Percentiles rank a stretch among this genome's conserved stretches.
phyloP scores from a whole-genome alignment of 2,797 vertebrate genomes.

The Phoxinus dragarum region DNA sequence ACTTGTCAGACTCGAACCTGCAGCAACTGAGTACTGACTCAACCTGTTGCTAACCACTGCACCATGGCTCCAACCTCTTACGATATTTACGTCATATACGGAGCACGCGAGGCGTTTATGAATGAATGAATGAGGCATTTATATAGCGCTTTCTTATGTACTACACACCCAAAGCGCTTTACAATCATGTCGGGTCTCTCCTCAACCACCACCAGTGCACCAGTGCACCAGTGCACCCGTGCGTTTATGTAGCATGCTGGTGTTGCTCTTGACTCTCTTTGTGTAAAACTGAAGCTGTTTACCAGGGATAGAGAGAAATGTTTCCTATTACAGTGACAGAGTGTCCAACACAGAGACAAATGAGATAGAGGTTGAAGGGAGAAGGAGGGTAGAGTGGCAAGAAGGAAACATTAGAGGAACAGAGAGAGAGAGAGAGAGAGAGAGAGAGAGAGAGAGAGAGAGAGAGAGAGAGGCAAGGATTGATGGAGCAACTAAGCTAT shows the following conservation, averaged over 20 bases:
- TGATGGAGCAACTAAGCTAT: slow-evolving; percentile 44
- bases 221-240: no score
- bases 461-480: slow-evolving; percentile 39
- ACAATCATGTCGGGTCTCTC: no score
- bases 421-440: slow-evolving; percentile 30
- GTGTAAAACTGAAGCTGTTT: slow-evolving; percentile 32
- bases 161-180: no score
- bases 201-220: no score
- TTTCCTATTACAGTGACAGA: slow-evolving; percentile 58
- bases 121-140: no score
- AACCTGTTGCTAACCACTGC: neutral
- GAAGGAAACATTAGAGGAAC: slow-evolving; percentile 43
- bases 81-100: neutral
- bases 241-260: neutral
- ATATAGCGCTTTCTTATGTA: no score
- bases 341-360: slow-evolving; percentile 43
- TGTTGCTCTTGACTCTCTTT: slow-evolving; percentile 20
- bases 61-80: neutral
- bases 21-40: neutral
- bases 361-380: slow-evolving; percentile 20
- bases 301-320: slow-evolving; percentile 49
- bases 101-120: neutral
- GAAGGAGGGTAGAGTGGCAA: slow-evolving; percentile 33
- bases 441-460: slow-evolving; percentile 30
- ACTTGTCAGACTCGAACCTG: neutral